Evolutionary conservation across 2,888 invertebrate species (phyloP), one percentile per base, ranked within the genome.

Genomic region (Stenoptilia bipunctidactyla): DNA sequence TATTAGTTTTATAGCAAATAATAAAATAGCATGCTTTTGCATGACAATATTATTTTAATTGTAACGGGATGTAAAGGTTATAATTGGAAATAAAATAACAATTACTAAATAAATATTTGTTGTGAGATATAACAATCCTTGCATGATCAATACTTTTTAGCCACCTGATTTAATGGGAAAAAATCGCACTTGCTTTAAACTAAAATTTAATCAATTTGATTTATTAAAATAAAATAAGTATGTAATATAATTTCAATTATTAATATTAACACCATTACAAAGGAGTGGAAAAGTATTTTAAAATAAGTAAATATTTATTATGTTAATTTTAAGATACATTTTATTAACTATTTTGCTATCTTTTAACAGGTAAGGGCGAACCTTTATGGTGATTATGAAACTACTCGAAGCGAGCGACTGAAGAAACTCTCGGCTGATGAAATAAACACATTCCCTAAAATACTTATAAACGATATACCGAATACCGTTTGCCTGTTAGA

Each of bases 21-120:
- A 38, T 37, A 30, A 40, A 36, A 30, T 25, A 36, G 72, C 71
- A 69, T 70, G 67, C 61, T 56, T 47, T 50, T 52, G 66, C 66
- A 69, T 70, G 67, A 37, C 35, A 34, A 13, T 34, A 34, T 38
- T 37, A 42, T 41, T 56, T 20, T 5, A 20, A 20, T 8, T 20
- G 8, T 20, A 20, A 20, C 3, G 20, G 20, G 20, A 20, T 20
- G 3, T 20, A 20, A 20, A 5, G 20, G 20, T 20, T 38, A 44
- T 49, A 45, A 45, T 45, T 41, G 44, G 41, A 44, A 43, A 46
- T 48, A 58, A 48, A 47, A 45, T 40, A 47, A 46, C 43, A 48
- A 56, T 14, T 14, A 63, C 70, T 76, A 73, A 74, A n/a, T n/a
- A n/a, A n/a, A 52, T 77, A 84, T 84, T 84, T 84, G 85, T 85